phyloP scores from a whole-genome alignment of 2,797 vertebrate genomes.

The Thaleichthys pacificus region DNA sequence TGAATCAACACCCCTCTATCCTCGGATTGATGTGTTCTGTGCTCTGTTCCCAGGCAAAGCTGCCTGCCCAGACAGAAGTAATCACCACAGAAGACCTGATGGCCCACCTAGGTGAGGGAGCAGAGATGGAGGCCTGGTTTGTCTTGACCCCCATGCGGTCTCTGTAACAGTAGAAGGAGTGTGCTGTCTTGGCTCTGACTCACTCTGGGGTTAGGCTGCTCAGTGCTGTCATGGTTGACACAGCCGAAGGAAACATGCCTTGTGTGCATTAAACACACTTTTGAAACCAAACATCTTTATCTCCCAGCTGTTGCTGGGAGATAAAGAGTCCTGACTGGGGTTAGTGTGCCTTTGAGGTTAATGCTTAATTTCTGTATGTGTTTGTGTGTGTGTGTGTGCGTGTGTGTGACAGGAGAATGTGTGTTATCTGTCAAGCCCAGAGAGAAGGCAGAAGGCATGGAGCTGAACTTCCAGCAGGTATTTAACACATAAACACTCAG shows the following conservation, averaged over 20 bases:
- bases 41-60: conserved; percentile 78
- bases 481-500: background rate
- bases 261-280: background rate
- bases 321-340: background rate
- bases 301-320: background rate
- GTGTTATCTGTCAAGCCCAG: conserved; percentile 86
- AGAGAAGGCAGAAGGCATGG: conserved; percentile 85
- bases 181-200: no score
- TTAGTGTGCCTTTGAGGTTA: background rate
- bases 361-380: background rate
- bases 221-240: background rate
- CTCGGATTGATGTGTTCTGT: background rate
- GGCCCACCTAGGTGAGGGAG: conserved; percentile 85
- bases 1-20: background rate
- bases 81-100: conserved; percentile 90
- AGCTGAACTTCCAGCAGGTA: conserved; percentile 97
- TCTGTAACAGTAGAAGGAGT: no score
- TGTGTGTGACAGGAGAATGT: conserved; percentile 80
- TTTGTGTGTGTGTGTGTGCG: background rate
- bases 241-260: background rate
- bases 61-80: conserved; percentile 88
- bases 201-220: no score
- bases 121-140: no score
- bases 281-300: background rate
- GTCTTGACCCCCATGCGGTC: no score